These are phyloP conservation scores for Aphis gossypii DNA, from an alignment of 1,140 invertebrate genomes.

Conservation along the genomic window DNA sequence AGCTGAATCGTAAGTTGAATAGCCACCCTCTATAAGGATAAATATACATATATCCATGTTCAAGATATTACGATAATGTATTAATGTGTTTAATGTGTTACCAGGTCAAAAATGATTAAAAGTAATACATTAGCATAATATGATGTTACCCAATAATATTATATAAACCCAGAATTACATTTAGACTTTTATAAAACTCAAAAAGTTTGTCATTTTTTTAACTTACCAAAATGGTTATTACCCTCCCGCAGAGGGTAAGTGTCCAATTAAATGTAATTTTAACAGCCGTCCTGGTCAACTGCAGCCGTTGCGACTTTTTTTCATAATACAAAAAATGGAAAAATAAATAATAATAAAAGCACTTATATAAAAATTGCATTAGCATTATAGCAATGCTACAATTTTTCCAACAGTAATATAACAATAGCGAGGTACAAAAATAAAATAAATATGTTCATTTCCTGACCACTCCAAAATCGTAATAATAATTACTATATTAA, in stretches of 20 bases:
- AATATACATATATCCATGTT: neutral
- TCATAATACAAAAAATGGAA: neutral
- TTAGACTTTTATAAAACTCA: neutral
- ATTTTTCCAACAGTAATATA: neutral
- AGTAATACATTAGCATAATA: neutral
- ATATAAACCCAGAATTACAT: neutral
- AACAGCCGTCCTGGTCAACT: neutral
- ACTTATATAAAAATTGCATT: neutral
- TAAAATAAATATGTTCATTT: neutral
- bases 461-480: neutral
- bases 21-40: neutral
- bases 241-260: neutral
- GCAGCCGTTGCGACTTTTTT: neutral
- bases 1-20: neutral
- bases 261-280: slow-evolving; percentile 6
- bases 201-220: slow-evolving; percentile 18
- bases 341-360: neutral
- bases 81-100: neutral
- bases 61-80: neutral
- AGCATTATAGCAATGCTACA: neutral
- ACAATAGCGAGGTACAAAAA: neutral
- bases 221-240: slow-evolving; percentile 2
- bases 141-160: neutral
- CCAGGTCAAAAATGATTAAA: neutral
- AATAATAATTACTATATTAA: neutral